phyloP scores from a whole-genome alignment of 1,140 invertebrate species.

The Bradynema listronoti region DNA sequence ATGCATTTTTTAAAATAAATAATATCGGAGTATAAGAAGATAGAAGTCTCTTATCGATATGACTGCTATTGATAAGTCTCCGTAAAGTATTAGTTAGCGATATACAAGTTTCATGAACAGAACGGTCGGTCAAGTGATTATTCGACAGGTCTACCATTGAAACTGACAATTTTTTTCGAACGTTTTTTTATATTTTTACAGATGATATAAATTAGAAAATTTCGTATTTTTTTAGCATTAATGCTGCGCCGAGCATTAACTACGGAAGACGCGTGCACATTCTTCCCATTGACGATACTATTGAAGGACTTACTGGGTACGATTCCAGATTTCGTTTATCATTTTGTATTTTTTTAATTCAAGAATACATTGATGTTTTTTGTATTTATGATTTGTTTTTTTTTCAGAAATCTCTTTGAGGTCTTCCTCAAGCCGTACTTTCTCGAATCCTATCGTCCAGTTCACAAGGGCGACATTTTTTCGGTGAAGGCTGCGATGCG shows the following conservation, averaged over 20 bases:
- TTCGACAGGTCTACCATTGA: constrained; percentile 1
- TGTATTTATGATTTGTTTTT: constrained; percentile 10
- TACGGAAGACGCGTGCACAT: constrained; percentile 97
- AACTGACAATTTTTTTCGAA: neutral
- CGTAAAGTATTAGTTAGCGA: constrained; percentile 7
- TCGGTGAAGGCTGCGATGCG: constrained; percentile 94
- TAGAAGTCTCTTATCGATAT: neutral
- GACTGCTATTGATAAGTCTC: constrained; percentile 8
- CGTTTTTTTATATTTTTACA: constrained; percentile 18
- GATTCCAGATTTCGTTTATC: constrained; percentile 49
- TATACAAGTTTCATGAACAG: constrained; percentile 10
- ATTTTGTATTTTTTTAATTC: neutral
- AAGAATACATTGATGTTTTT: constrained; percentile 5
- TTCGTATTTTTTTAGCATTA: constrained; percentile 58
- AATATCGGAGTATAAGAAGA: constrained; percentile 1
- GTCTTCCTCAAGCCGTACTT: constrained; percentile 99
- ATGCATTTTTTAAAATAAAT: neutral
- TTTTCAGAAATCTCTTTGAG: constrained; percentile 81
- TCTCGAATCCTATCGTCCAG: constrained; percentile 93
- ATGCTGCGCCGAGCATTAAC: constrained; percentile 88
- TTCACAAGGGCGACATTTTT: constrained; percentile 96
- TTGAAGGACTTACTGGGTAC: constrained; percentile 93
- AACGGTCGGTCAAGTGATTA: neutral
- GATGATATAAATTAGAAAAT: neutral
- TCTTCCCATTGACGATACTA: constrained; percentile 95